These are phyloP conservation scores for Papilio xuthus DNA, from an alignment of 1,140 invertebrate species.

Conservation along the genomic window DNA sequence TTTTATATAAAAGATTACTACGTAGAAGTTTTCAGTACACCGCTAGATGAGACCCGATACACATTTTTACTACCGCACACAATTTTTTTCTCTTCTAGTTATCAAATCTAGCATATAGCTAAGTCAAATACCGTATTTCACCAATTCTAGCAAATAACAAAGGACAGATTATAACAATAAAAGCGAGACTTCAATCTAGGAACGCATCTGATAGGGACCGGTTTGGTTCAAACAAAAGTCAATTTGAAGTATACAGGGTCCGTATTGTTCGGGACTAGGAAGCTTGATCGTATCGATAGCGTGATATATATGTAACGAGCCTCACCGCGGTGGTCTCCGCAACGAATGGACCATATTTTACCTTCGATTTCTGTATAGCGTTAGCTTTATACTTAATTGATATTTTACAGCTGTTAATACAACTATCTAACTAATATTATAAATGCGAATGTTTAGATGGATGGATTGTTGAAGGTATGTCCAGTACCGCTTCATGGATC, in stretches of 20 bases:
- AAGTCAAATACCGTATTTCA: neutral
- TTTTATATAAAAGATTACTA: no score
- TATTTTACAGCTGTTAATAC: slow-evolving; percentile 25
- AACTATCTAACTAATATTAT: no score
- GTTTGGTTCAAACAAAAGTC: slow-evolving; percentile 45
- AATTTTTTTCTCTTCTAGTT: neutral
- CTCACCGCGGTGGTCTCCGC: slow-evolving; percentile 36
- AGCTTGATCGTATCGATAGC: slow-evolving; percentile 41
- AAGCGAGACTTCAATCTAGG: slow-evolving; percentile 36
- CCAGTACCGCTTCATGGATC: no score
- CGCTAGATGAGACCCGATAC: no score
- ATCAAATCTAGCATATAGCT: neutral
- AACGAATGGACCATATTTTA: slow-evolving; percentile 35
- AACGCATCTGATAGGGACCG: slow-evolving; percentile 31
- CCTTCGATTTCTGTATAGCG: neutral
- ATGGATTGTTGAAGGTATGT: no score
- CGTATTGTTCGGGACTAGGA: slow-evolving; percentile 44
- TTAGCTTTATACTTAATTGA: slow-evolving; percentile 23
- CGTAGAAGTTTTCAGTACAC: no score
- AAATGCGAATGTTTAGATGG: no score
- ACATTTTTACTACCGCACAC: no score
- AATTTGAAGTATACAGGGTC: slow-evolving; percentile 43
- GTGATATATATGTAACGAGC: slow-evolving; percentile 48
- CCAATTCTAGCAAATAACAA: slow-evolving; percentile 17
- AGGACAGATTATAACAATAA: slow-evolving; percentile 42